Base-by-base conservation (phyloP, 1,140 invertebrate species). In the Lutraria rhynchaena region DNA sequence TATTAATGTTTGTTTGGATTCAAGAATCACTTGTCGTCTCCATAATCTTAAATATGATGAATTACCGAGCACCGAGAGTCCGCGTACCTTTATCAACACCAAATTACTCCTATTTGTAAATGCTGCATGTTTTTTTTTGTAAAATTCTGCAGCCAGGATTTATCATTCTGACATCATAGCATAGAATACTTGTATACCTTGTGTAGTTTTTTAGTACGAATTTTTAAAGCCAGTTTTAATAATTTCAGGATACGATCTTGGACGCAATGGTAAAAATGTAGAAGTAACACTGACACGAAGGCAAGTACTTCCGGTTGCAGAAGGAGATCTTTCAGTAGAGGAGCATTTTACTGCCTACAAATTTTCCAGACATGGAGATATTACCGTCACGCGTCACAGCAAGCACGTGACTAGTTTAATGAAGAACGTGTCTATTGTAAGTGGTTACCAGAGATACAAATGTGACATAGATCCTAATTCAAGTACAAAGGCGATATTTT, bases 401-500 rank as follows among this genome's bases (percentile, higher is more conserved):
- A 65, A 67, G 44, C 63, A 69, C 35, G 65, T 80, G 17, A 60
- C 76, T 13, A 46, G 46, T 13, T 46, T 53, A 1, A 7, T 35
- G 9, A 53, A 60, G 15, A 58, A 80, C 53, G 46, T 53, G n/a
- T 69, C 76, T 27, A 67, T 80, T 22, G 63, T 80, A 1, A 69
- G 55, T 27, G 76, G 76, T n/a, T 80, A 55, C 55, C 76, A 58
- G 29, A 69, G 67, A 37, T 70, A 69, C 65, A 80, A 70, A 35
- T 80, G 76, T 49, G 76, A 80, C 41, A 44, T 70, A 24, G 76
- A 80, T 67, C 61, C 63, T 3, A 80, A 80, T 57, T 80, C 76
- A 17, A 80, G 76, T 44, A 80, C 76, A 49, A 69, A 49, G 31
- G 46, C 76, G 19, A 55, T 80, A 31, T 58, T 29, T 33, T 44